Percentiles rank a stretch among this genome's conserved stretches.
These are phyloP conservation scores for Thunnus maccoyii DNA, from an alignment of 2,113 vertebrate genomes.

Conservation along the genomic window DNA sequence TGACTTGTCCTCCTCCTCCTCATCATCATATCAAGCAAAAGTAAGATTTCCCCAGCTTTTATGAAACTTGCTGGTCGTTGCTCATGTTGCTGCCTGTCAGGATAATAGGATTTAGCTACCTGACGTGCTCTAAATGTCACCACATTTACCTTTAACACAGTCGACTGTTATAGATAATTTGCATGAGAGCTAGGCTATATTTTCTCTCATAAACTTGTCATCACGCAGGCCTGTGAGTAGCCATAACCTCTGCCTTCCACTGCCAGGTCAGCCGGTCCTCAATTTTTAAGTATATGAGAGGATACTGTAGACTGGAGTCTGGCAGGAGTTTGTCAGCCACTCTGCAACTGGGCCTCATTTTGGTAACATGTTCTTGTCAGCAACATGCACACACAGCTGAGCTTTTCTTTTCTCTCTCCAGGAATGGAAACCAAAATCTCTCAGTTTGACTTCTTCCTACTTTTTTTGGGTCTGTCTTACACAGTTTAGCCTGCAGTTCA, in stretches of 20 bases:
- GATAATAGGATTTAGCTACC: not conserved
- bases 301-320: not conserved
- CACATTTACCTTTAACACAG: not conserved
- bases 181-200: not conserved
- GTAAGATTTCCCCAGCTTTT: too few species aligned
- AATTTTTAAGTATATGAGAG: not conserved
- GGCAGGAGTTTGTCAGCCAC: not conserved
- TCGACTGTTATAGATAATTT: constrained; percentile 23
- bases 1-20: too few species aligned
- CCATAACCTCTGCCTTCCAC: not conserved
- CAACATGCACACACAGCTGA: not conserved
- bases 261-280: not conserved
- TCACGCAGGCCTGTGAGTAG: not conserved
- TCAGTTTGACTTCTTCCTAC: not conserved
- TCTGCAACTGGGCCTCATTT: not conserved
- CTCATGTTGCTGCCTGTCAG: not conserved
- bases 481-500: not conserved
- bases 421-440: not conserved
- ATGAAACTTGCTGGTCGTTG: not conserved
- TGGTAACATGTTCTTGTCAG: not conserved
- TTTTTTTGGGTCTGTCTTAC: not conserved
- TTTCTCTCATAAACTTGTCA: not conserved
- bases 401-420: not conserved
- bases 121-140: not conserved
- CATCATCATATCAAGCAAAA: too few species aligned